These are phyloP conservation scores for Trochalopteron elliotii DNA, from an alignment of 2,113 vertebrate genomes.

Conservation along the genomic window DNA sequence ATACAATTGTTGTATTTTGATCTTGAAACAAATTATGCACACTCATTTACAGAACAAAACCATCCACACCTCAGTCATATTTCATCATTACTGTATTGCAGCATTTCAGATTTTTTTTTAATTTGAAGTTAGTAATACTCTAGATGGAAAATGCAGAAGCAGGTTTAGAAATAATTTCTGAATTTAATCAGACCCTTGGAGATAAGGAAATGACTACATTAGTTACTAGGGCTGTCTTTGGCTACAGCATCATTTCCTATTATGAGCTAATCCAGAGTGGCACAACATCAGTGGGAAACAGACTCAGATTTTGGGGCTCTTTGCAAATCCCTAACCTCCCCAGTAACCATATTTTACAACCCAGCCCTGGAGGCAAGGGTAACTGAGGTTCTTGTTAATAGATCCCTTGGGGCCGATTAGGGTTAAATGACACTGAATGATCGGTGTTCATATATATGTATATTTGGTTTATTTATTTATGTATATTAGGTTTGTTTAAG, in stretches of 20 bases:
- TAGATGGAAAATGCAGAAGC: constrained; percentile 21
- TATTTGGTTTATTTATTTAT: not conserved
- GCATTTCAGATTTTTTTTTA: not conserved
- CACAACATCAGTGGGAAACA: not conserved
- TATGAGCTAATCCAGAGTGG: not conserved
- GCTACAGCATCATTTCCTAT: not conserved
- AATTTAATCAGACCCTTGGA: not conserved
- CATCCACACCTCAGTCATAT: not conserved
- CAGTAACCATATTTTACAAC: not conserved
- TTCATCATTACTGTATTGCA: not conserved
- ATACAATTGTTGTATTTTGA: not conserved
- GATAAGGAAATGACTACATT: constrained; percentile 17
- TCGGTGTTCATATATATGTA: not conserved
- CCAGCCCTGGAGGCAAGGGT: not conserved
- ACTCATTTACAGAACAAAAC: not conserved
- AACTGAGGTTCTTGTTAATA: not conserved
- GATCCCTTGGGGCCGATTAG: not conserved
- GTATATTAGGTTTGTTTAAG: not conserved
- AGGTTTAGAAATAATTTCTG: constrained; percentile 29
- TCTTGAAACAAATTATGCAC: not conserved
- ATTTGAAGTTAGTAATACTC: not conserved
- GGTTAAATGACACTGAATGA: not conserved
- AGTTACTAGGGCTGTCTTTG: not conserved
- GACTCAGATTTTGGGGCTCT: not conserved
- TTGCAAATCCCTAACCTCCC: not conserved